Evolutionary conservation across 1,140 invertebrate genomes (phyloP).

Genomic region (Rhagoletis pomonella): DNA sequence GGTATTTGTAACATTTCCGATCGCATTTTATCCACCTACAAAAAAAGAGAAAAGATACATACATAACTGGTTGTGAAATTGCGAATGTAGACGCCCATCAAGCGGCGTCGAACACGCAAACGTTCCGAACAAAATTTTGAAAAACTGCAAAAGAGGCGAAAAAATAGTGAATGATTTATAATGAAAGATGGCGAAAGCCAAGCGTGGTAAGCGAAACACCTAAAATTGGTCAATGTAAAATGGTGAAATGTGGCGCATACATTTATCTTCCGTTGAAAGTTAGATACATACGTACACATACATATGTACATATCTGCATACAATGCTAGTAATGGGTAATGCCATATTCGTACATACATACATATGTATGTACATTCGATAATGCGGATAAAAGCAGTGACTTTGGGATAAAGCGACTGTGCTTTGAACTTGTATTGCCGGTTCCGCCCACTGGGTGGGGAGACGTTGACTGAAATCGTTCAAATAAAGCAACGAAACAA

Average conservation of each 20-base stretch:
- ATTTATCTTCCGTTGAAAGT: neutral
- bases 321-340: neutral
- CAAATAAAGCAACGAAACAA: neutral
- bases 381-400: neutral
- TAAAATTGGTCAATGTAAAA: neutral
- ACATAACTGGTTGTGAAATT: neutral
- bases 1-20: too few relatives aligned
- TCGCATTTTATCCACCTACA: neutral
- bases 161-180: neutral
- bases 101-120: neutral
- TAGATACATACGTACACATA: neutral
- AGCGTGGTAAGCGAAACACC: neutral
- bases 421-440: neutral
- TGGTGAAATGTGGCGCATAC: neutral
- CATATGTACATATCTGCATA: neutral
- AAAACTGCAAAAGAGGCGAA: neutral
- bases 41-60: neutral
- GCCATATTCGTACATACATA: neutral
- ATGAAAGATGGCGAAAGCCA: neutral
- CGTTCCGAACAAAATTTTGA: neutral
- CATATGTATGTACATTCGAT: neutral
- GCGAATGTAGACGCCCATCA: neutral
- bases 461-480: neutral
- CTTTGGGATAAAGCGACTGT: neutral
- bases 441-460: neutral